Percentiles rank a stretch among this genome's conserved stretches.
These are phyloP conservation scores for Actinernus sp. DNA, from an alignment of 92 coral and sea anemone species.

Conservation along the genomic window DNA sequence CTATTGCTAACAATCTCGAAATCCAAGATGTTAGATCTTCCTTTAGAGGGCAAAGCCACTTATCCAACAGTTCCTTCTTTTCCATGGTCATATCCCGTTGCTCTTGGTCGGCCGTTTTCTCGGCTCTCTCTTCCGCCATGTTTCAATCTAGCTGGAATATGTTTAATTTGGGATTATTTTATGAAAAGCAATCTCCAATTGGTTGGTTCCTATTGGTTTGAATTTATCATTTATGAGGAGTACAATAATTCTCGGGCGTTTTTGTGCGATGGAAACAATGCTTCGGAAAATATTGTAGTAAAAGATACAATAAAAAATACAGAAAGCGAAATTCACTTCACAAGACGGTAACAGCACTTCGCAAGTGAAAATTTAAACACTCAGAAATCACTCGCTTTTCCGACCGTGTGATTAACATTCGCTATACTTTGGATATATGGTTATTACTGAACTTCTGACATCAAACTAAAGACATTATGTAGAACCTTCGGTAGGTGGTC, in stretches of 20 bases:
- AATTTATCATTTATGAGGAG: conserved; percentile 47
- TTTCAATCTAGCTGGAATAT: conserved; percentile 79
- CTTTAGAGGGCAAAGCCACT: conserved; percentile 86
- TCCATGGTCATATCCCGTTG: conserved; percentile 31
- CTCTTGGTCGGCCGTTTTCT: conserved; percentile 34
- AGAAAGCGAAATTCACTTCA: too few relatives aligned
- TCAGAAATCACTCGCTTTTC: too few relatives aligned
- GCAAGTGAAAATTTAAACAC: too few relatives aligned
- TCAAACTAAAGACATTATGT: too few relatives aligned
- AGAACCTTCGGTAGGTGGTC: too few relatives aligned
- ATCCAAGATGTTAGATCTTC: conserved; percentile 96
- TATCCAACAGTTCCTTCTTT: conserved; percentile 79
- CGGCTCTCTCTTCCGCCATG: conserved; percentile 78
- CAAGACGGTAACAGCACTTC: too few relatives aligned
- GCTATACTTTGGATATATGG: too few relatives aligned
- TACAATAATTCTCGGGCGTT: conserved; percentile 24
- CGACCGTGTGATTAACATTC: too few relatives aligned
- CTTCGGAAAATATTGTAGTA: background rate
- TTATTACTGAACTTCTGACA: too few relatives aligned
- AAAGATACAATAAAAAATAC: too few relatives aligned
- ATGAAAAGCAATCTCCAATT: conserved; percentile 57
- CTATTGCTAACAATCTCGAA: conserved; percentile 71
- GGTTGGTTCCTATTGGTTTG: conserved; percentile 27
- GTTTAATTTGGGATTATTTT: conserved; percentile 62
- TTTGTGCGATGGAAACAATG: conserved; percentile 6